Conservation (phyloP, 2,113 vertebrate genomes). For the Chloebia gouldiae region DNA sequence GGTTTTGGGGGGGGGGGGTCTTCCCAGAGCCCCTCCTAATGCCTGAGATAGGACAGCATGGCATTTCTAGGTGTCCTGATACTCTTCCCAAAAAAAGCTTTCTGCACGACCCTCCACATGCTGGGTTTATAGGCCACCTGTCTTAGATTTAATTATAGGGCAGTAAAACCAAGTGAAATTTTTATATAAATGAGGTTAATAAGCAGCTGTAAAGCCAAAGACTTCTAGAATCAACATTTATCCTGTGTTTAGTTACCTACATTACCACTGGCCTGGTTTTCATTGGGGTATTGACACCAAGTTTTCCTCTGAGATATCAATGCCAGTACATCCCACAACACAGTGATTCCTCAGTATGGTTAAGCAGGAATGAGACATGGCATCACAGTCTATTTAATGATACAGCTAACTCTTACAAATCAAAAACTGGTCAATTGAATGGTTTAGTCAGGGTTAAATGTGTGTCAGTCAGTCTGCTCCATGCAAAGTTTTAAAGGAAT, state of each 20-base stretch:
- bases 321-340: not conserved
- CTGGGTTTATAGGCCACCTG: not conserved
- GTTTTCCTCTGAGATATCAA: not conserved
- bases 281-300: accelerated
- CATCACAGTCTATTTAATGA: not conserved
- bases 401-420: not conserved
- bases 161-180: not conserved
- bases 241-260: not conserved
- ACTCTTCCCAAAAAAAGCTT: not conserved
- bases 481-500: not conserved
- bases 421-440: not conserved
- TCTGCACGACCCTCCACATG: not conserved
- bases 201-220: not conserved
- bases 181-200: not conserved
- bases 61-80: not conserved
- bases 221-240: not conserved
- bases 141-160: not conserved
- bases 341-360: not conserved
- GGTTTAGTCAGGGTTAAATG: not conserved
- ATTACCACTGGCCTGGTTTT: not conserved
- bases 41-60: accelerated
- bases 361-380: not conserved
- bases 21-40: not conserved
- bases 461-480: not conserved
- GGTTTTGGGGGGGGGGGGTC: not conserved